Evolutionary conservation across 2,113 vertebrate genomes (phyloP), one percentile per base, ranked within the genome.

Genomic region (Urocynchramus pylzowi): DNA sequence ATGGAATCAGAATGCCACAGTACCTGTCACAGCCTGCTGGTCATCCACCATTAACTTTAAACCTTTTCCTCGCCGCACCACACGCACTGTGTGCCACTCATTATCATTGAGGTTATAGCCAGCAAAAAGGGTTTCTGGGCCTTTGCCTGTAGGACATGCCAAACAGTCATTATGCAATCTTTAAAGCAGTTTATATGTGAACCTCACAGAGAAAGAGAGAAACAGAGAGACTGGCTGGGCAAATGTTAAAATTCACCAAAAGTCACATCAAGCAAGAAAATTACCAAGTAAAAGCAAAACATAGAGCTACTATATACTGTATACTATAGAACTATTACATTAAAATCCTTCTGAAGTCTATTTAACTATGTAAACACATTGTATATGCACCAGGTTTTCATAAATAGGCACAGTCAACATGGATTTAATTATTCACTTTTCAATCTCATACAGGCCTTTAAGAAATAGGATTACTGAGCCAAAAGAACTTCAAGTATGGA

Each of bases 51-150:
- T 99, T 97, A 99, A 98, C 98, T 99, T 99, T 98, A 99, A 98
- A 97, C 98, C 99, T 98, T 99, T 99, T 97, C 99, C 99, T 97
- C 99, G 98, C 78, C 99, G 99, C 97, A 99, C 99, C 97, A 99
- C 99, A 95, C 99, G 99, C 37, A 99, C 99, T 33, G 99, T 99
- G 98, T 99, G 99, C 99, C 99, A 99, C 94, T 99, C 99, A 93
- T 99, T 99, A 98, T 99, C 99, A 98, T 99, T 99, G 98, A 99
- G 98, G 98, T 99, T 99, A 98, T 99, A 99, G 98, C 99, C 99
- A 67, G 99, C 99, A 98, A 99, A 99, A 97, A 99, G 99, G 86
- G 99, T 99, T 98, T 99, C 99, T 96, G 99, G 99, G 97, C 99
- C 99, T 98, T 99, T 99, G 98, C 99, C 99, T 99, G 99, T 98